Base-by-base conservation (phyloP, 1,140 invertebrate genomes). In the Pristionchus pacificus region DNA sequence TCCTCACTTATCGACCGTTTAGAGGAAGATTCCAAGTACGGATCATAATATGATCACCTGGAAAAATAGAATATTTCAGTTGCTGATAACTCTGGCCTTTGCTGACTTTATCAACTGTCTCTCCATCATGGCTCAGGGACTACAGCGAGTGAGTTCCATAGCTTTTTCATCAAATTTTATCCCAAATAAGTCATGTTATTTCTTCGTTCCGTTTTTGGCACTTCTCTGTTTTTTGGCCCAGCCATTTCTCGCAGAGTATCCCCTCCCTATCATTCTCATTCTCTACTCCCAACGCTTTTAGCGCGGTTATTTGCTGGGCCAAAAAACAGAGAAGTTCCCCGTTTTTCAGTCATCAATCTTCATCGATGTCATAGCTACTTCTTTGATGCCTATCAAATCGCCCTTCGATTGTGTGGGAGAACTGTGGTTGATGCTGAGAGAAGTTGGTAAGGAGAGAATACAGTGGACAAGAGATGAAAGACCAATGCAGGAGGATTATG, bases 371-470 rank as follows among this genome's bases (percentile, higher is more conserved):
- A 67, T 74, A 14, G 49, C 65, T 49, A 70, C 68, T 10, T 57
- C 38, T 24, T 3, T 27, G 14, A 27, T 67, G 25, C 73, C 73
- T 1, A 68, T 66, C 2, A 25, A 65, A 70, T 60, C 31, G 19
- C 60, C 73, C 0, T 74, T 68, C 68, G 68, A 74, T 25, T 74
- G 73, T 66, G 73, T 64, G 0, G 49, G 66, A 0, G 73, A 74
- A 33, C 73, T 68, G 10, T 74, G 73, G 73, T 38, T 74, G 24
- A 66, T 63, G 65, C 60, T 74, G 14, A 28, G 68, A 66, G 73
- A 68, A 68, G 70, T 74, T 24, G 73, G 73, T 19, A 49, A n/a
- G n/a, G n/a, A n/a, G n/a, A n/a, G n/a, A n/a, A n/a, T n/a, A n/a
- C n/a, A n/a, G n/a, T n/a, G n/a, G n/a, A n/a, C n/a, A n/a, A n/a